These are phyloP conservation scores for Itoplectis maculator DNA, from an alignment of 2,888 invertebrate genomes.

Conservation along the genomic window DNA sequence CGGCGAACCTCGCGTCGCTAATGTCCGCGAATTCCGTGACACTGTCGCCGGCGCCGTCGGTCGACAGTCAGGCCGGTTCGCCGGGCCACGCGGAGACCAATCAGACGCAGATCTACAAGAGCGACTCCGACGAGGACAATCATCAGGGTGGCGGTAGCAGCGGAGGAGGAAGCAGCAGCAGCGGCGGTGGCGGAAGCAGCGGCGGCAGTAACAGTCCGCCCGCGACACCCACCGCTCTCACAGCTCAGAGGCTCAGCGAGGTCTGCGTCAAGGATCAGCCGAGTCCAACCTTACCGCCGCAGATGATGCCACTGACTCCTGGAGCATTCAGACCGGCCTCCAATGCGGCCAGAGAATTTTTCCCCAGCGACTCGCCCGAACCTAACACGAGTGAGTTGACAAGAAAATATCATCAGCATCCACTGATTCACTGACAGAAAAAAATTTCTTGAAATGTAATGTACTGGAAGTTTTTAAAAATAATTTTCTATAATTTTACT, in stretches of 20 bases:
- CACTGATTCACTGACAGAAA: too few relatives aligned
- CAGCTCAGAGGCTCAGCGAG: constrained; percentile 83
- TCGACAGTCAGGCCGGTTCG: constrained; percentile 94
- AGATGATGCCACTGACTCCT: constrained; percentile 83
- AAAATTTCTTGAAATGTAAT: neutral
- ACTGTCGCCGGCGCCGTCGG: constrained; percentile 95
- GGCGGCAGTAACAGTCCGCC: too few relatives aligned
- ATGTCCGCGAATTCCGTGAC: constrained; percentile 95
- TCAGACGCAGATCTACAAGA: constrained; percentile 79
- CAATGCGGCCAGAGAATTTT: constrained; percentile 89
- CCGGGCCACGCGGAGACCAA: constrained; percentile 90
- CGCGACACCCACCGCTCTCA: constrained; percentile 85
- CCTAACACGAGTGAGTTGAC: constrained; percentile 93
- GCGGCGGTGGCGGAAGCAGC: too few relatives aligned
- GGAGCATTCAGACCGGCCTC: constrained; percentile 84
- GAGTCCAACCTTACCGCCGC: constrained; percentile 81
- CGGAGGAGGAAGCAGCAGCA: too few relatives aligned
- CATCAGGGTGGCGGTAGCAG: constrained; percentile 84
- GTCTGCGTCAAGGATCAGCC: constrained; percentile 83
- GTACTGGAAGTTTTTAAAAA: neutral
- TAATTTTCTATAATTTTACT: too few relatives aligned
- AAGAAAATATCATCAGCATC: neutral
- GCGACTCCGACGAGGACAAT: constrained; percentile 93
- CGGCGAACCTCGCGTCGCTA: constrained; percentile 89
- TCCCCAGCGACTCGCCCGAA: constrained; percentile 92